Evolutionary conservation across 2,113 vertebrate genomes (phyloP).

Genomic region (Pelobates fuscus): DNA sequence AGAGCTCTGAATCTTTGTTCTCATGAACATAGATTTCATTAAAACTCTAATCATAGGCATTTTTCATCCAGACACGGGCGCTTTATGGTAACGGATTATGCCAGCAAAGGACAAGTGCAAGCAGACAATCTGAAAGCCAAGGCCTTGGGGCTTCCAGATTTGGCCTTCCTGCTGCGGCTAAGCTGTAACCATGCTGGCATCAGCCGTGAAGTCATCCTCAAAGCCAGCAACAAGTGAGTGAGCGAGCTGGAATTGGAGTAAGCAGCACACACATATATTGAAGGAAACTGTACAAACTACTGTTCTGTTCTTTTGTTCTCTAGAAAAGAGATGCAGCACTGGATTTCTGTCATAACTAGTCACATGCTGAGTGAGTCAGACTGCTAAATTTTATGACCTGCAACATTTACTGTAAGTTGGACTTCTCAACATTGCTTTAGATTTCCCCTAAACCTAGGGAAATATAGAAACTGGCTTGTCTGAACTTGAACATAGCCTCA

Average conservation of each 20-base stretch:
- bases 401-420: too few species aligned
- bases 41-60: too few species aligned
- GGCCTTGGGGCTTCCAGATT: constrained; percentile 60
- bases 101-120: constrained; percentile 60
- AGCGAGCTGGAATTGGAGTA: too few species aligned
- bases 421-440: too few species aligned
- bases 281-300: too few species aligned
- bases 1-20: too few species aligned
- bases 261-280: background rate
- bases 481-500: too few species aligned
- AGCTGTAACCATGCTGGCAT: constrained; percentile 57
- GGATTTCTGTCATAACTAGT: constrained; percentile 30
- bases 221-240: constrained; percentile 60
- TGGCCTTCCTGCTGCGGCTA: constrained; percentile 67
- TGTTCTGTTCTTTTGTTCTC: background rate
- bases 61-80: constrained; percentile 57
- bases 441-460: too few species aligned
- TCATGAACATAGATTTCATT: too few species aligned
- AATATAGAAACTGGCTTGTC: too few species aligned
- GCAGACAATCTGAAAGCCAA: constrained; percentile 58
- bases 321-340: constrained; percentile 41
- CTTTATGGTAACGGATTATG: constrained; percentile 69
- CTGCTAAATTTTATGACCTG: background rate
- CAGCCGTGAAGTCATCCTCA: constrained; percentile 61
- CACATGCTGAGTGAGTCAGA: background rate